Evolutionary conservation across 2,888 invertebrate species (phyloP), one percentile per base, ranked within the genome.

Genomic region (Mesopsocus fuscifrons): DNA sequence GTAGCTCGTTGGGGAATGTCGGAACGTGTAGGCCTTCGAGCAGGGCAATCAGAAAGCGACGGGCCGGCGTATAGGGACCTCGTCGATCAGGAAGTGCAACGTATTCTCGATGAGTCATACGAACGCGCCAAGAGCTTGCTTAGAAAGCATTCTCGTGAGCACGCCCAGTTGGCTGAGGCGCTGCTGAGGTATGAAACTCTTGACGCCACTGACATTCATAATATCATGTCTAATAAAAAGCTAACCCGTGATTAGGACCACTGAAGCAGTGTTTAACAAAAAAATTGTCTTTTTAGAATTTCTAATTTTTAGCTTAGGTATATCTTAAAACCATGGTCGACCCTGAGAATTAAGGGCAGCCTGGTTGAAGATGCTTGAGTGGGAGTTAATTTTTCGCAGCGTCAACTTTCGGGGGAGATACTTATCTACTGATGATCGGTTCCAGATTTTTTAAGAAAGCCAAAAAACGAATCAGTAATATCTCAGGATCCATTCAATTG

Each of bases 1-100:
- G 97, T 99, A 3, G 88, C 84, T 59, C 79, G 80, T 58, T 92
- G 81, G 75, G 98, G 98, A 44, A 97, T 98, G 97, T 94, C 92
- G 21, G 97, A 98, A 52, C 87, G 81, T 63, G 77, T 84, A 45
- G 89, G 88, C 1, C 70, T 88, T 13, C 69, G 87, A 45, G 77
- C 82, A 23, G 83, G 85, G 8, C 80, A 84, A 2, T 69, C 72
- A 50, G 87, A 89, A 31, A 74, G 73, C 45, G 89, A 92, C 60
- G 59, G 74, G 53, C 11, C 26, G 6, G 26, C 26, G 11, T 9
- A 26, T 9, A 26, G 26, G 6, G 6, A 26, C 26, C 26, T 9
- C 8, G 53, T 97, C 52, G 98, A 98, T 61, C 68, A 68, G 21
- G 98, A 98, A 68, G 91, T 98, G 46, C 87, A 80, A 59, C 75